These are phyloP conservation scores for Trinectes maculatus DNA, from an alignment of 2,113 vertebrate genomes.

Conservation along the genomic window DNA sequence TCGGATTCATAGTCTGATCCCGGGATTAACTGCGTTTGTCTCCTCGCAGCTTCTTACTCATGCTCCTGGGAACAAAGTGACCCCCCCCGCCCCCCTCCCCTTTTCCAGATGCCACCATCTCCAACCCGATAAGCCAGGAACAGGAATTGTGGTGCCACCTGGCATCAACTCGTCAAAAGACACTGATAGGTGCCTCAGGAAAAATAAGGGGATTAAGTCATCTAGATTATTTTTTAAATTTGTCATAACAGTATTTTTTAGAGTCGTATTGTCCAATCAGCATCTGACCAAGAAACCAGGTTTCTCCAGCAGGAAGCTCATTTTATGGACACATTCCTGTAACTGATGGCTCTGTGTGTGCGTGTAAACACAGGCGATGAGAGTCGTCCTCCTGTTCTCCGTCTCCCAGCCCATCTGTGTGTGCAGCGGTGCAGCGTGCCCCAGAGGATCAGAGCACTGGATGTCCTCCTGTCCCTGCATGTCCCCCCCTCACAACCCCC, in stretches of 20 bases:
- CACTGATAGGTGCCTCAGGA: conserved; percentile 4
- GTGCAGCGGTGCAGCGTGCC: conserved; percentile 22
- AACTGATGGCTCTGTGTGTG: too few species aligned
- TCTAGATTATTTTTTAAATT: background rate
- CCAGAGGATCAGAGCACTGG: conserved; percentile 10
- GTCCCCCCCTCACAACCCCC: too few species aligned
- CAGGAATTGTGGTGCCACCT: conserved; percentile 10
- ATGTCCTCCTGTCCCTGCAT: conserved; percentile 1
- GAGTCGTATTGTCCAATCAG: background rate
- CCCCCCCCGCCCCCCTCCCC: too few species aligned
- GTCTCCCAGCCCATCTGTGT: conserved; percentile 24
- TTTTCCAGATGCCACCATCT: too few species aligned
- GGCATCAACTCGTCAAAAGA: background rate
- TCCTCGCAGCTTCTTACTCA: conserved; percentile 46
- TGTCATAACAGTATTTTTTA: conserved; percentile 2
- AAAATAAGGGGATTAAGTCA: too few species aligned
- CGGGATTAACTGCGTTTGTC: conserved; percentile 55
- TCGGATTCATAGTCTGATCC: conserved; percentile 61
- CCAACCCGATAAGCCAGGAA: too few species aligned
- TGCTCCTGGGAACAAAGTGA: conserved; percentile 34
- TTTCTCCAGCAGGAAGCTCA: too few species aligned
- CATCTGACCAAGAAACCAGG: too few species aligned
- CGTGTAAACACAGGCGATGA: conserved; percentile 19
- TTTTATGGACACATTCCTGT: too few species aligned
- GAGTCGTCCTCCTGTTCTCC: background rate